These are phyloP conservation scores for Mormyrus hasselquistii DNA, from an alignment of 2,797 vertebrate species.

Conservation along the genomic window DNA sequence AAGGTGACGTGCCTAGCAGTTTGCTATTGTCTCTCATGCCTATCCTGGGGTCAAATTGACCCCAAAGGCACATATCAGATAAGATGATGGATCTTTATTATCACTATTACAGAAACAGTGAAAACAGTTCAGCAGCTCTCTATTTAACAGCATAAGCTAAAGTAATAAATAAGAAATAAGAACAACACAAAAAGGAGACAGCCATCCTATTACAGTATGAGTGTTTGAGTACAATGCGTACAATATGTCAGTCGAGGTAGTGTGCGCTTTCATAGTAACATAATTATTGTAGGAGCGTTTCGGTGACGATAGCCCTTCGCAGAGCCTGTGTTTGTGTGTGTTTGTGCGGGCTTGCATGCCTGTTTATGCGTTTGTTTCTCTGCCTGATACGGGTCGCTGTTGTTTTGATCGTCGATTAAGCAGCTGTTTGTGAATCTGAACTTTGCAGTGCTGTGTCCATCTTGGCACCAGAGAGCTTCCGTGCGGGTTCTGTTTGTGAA, in stretches of 20 bases:
- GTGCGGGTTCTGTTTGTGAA: background rate
- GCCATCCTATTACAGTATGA: too few relatives aligned
- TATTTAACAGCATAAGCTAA: too few relatives aligned
- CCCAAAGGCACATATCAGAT: background rate
- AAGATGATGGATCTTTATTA: too few relatives aligned
- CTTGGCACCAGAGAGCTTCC: background rate
- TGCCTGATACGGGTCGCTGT: background rate
- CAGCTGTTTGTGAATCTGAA: background rate
- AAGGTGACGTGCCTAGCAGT: background rate
- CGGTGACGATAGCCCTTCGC: background rate
- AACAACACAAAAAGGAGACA: too few relatives aligned
- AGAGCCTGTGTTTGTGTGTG: background rate
- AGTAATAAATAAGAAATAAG: too few relatives aligned
- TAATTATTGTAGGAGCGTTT: background rate
- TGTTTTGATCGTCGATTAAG: background rate
- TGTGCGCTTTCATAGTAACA: background rate
- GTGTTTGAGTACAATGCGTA: too few relatives aligned
- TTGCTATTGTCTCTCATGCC: background rate
- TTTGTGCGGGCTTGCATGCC: background rate
- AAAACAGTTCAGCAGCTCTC: too few relatives aligned
- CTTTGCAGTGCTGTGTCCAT: background rate
- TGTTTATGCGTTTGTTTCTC: background rate
- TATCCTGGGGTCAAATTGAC: background rate
- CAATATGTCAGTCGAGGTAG: too few relatives aligned
- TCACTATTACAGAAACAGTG: too few relatives aligned